These are phyloP conservation scores for Ganaspis brasiliensis DNA, from an alignment of 2,888 invertebrate genomes.

Conservation along the genomic window DNA sequence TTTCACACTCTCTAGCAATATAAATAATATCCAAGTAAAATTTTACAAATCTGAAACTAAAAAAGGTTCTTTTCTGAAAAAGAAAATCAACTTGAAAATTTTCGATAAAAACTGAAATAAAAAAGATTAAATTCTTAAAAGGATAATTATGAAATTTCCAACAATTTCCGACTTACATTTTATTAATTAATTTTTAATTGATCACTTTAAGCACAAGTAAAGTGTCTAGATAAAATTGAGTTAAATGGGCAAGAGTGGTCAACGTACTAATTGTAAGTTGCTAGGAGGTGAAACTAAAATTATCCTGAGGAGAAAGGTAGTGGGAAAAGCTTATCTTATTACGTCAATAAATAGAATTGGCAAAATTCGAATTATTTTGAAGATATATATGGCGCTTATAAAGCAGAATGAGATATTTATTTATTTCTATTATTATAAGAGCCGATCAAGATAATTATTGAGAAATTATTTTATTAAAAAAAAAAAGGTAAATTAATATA, in stretches of 20 bases:
- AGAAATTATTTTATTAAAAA: background rate
- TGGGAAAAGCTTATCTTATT: conserved; percentile 49
- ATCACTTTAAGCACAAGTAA: background rate
- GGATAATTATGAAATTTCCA: background rate
- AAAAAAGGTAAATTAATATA: too few relatives aligned
- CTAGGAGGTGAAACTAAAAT: conserved; percentile 78
- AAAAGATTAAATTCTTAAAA: too few relatives aligned
- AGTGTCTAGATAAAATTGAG: conserved; percentile 47
- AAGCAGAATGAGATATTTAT: background rate
- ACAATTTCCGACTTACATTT: background rate
- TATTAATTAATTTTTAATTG: background rate
- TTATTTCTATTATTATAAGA: background rate
- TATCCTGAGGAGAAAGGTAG: conserved; percentile 70
- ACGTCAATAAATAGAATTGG: conserved; percentile 37
- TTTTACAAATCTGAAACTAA: too few relatives aligned
- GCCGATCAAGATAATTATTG: too few relatives aligned
- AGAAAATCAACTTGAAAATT: too few relatives aligned
- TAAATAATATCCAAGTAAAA: too few relatives aligned
- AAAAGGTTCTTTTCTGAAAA: too few relatives aligned
- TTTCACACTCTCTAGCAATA: too few relatives aligned
- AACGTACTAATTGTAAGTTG: conserved; percentile 71
- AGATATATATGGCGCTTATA: background rate
- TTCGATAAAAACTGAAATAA: too few relatives aligned
- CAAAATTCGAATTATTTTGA: conserved; percentile 6
- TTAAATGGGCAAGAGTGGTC: conserved; percentile 71